Conservation (phyloP, 1,140 invertebrate genomes). For the Drosophila nebulosa region DNA sequence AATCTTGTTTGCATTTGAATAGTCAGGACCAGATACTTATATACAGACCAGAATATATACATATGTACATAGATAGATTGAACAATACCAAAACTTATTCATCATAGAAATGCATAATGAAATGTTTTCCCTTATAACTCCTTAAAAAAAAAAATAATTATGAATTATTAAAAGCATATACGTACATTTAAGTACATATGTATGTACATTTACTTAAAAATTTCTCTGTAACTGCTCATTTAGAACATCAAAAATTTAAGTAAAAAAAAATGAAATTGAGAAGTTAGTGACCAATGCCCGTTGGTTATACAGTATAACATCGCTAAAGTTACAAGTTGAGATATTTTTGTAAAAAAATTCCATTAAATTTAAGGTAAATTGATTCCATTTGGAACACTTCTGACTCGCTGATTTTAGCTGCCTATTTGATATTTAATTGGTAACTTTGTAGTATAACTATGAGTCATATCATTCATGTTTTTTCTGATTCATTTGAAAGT, state of each 20-base stretch:
- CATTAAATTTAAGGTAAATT: too few relatives aligned
- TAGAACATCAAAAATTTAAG: not conserved
- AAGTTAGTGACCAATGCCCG: not conserved
- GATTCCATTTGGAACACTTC: too few relatives aligned
- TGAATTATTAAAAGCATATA: too few relatives aligned
- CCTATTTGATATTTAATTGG: too few relatives aligned
- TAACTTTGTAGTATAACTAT: not conserved
- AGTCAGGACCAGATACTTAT: not conserved
- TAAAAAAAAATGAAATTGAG: not conserved
- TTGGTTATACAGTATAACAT: not conserved
- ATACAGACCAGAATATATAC: not conserved
- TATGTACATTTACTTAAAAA: not conserved
- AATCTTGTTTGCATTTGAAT: constrained; percentile 58
- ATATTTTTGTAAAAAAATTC: not conserved
- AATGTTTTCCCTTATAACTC: too few relatives aligned
- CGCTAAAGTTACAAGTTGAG: not conserved
- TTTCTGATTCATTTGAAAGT: not conserved
- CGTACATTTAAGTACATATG: not conserved
- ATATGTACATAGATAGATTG: not conserved
- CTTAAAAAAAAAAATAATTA: too few relatives aligned
- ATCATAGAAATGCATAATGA: too few relatives aligned
- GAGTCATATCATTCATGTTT: not conserved
- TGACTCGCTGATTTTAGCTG: too few relatives aligned
- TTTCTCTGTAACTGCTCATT: not conserved
- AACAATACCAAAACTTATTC: too few relatives aligned